Conservation (phyloP, 2,888 invertebrate species). For the Watsonalla cultraria region DNA sequence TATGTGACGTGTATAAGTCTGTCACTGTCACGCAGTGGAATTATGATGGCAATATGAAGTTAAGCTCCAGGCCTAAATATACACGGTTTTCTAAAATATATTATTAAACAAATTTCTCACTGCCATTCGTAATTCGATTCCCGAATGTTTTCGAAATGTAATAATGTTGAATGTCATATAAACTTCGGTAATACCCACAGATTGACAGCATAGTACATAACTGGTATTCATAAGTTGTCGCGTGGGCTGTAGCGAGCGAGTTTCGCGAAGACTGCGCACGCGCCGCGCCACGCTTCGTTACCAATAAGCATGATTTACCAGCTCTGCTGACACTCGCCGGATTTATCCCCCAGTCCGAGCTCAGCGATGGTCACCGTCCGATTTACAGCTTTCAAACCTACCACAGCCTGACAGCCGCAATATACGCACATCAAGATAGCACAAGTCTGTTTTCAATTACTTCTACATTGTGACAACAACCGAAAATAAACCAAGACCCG, state of each 20-base stretch:
- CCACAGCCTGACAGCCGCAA: slow-evolving; percentile 11
- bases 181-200: not conserved
- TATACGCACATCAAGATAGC: not conserved
- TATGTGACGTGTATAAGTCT: too few relatives aligned
- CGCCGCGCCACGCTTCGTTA: slow-evolving; percentile 58
- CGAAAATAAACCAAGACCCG: slow-evolving; percentile 27
- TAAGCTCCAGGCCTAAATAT: too few relatives aligned
- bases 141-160: too few relatives aligned
- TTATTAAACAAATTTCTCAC: too few relatives aligned
- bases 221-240: not conserved
- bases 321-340: slow-evolving; percentile 36
- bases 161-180: too few relatives aligned
- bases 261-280: slow-evolving; percentile 29
- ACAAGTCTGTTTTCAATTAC: slow-evolving; percentile 23
- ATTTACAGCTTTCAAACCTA: slow-evolving; percentile 20
- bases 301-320: slow-evolving; percentile 64
- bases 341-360: slow-evolving; percentile 22
- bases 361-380: slow-evolving; percentile 12
- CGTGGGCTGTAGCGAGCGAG: not conserved
- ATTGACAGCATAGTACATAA: not conserved
- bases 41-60: too few relatives aligned
- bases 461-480: slow-evolving; percentile 44
- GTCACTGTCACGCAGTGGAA: too few relatives aligned
- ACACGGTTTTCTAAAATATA: too few relatives aligned
- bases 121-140: too few relatives aligned